phyloP scores from a whole-genome alignment of 2,888 invertebrate species.

The Allygus modestus region DNA sequence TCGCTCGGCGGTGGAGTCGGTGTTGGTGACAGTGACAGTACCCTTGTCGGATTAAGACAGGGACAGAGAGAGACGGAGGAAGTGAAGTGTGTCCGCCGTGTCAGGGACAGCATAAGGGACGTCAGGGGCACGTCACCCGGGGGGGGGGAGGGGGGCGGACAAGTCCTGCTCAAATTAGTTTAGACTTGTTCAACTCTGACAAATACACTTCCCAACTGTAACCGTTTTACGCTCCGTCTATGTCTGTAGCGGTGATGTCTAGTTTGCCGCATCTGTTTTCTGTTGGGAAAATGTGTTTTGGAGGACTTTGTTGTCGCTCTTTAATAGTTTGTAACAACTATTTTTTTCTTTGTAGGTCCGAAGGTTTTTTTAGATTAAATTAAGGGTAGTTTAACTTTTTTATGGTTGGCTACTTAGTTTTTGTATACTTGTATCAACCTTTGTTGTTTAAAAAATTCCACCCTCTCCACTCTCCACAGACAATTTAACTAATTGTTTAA shows the following conservation, averaged over 20 bases:
- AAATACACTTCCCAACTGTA: slow-evolving; percentile 57
- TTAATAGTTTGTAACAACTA: too few species aligned
- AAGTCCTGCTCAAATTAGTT: slow-evolving; percentile 62
- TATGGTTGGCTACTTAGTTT: too few species aligned
- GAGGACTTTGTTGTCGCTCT: neutral
- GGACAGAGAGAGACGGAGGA: slow-evolving; percentile 43
- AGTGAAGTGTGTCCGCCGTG: slow-evolving; percentile 54
- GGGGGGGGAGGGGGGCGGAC: neutral
- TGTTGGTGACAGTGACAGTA: slow-evolving; percentile 39
- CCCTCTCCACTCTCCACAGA: too few species aligned
- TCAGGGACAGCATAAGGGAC: slow-evolving; percentile 54
- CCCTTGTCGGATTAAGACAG: slow-evolving; percentile 37
- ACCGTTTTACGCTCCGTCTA: slow-evolving; percentile 52
- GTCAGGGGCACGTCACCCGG: slow-evolving; percentile 50
- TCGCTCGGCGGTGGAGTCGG: neutral
- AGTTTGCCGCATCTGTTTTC: slow-evolving; percentile 20
- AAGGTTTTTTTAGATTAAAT: too few species aligned
- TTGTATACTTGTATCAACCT: too few species aligned
- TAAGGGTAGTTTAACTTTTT: too few species aligned
- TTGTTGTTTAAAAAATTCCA: too few species aligned
- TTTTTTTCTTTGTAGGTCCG: too few species aligned
- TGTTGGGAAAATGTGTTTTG: slow-evolving; percentile 17
- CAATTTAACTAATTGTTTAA: too few species aligned
- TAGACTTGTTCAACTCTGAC: slow-evolving; percentile 61
- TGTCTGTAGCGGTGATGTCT: slow-evolving; percentile 31